These are phyloP conservation scores for Malacoraja senta DNA, from an alignment of 2,797 vertebrate species.

Conservation along the genomic window DNA sequence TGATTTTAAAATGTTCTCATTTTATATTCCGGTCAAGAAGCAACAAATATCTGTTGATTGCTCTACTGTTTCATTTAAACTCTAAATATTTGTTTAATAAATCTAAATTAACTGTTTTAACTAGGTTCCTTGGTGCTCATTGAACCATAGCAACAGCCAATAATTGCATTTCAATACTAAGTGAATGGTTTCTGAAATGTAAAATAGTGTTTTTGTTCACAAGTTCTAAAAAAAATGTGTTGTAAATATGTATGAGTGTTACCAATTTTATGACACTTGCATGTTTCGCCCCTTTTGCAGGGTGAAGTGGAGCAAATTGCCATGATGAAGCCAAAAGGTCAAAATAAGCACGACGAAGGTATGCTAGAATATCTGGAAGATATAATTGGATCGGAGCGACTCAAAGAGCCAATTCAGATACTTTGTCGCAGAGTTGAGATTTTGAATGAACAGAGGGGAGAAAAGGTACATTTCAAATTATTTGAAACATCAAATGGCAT, in stretches of 20 bases:
- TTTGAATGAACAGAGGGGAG: constrained; percentile 83
- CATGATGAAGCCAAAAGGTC: constrained; percentile 97
- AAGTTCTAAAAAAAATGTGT: not conserved
- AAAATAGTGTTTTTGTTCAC: not conserved
- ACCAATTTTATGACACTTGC: not conserved
- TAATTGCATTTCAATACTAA: not conserved
- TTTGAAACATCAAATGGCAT: not conserved
- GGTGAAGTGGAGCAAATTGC: constrained; percentile 97
- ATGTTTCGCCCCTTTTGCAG: constrained; percentile 51
- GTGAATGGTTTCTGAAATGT: too few species aligned
- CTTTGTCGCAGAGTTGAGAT: constrained; percentile 76
- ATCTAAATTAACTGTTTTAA: not conserved
- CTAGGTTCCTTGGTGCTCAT: not conserved
- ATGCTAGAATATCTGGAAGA: constrained; percentile 97
- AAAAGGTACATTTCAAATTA: constrained; percentile 70
- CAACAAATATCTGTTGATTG: not conserved
- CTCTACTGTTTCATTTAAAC: not conserved
- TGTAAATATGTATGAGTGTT: not conserved
- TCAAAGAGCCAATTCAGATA: constrained; percentile 79
- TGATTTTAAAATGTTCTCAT: not conserved
- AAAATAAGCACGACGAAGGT: constrained; percentile 88
- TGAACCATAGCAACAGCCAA: too few species aligned
- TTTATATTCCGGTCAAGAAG: not conserved
- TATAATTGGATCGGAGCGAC: constrained; percentile 84
- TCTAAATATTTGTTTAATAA: not conserved